These are phyloP conservation scores for Chamaea fasciata DNA, from an alignment of 2,113 vertebrate genomes.

Conservation along the genomic window DNA sequence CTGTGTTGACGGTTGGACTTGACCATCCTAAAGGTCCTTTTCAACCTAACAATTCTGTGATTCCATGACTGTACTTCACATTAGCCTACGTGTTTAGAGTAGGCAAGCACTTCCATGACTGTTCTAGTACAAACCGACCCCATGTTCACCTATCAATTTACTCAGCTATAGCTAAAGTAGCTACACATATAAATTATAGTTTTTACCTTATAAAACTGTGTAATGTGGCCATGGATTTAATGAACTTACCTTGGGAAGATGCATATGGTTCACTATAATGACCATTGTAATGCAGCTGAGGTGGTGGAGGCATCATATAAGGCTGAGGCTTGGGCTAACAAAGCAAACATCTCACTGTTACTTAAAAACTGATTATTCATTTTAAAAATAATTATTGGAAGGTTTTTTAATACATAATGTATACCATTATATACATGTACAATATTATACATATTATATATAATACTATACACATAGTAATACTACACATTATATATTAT, in stretches of 20 bases:
- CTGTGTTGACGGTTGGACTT: not conserved
- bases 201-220: not conserved
- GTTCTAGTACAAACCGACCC: not conserved
- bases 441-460: not conserved
- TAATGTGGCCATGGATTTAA: not conserved
- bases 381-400: not conserved
- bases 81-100: not conserved
- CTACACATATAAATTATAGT: not conserved
- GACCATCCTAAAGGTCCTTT: not conserved
- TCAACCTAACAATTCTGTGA: not conserved
- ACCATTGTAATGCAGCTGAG: slow-evolving; percentile 93
- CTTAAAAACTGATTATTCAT: not conserved
- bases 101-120: not conserved
- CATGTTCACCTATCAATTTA: not conserved
- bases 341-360: slow-evolving; percentile 15
- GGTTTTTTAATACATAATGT: not conserved
- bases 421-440: not conserved
- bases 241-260: slow-evolving; percentile 87
- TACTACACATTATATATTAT: not conserved
- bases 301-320: slow-evolving; percentile 88
- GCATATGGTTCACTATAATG: slow-evolving; percentile 91
- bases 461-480: not conserved
- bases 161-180: not conserved
- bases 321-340: slow-evolving; percentile 88
- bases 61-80: not conserved